Base-by-base conservation (phyloP, 2,113 vertebrate genomes). In the Oreochromis spilurus region DNA sequence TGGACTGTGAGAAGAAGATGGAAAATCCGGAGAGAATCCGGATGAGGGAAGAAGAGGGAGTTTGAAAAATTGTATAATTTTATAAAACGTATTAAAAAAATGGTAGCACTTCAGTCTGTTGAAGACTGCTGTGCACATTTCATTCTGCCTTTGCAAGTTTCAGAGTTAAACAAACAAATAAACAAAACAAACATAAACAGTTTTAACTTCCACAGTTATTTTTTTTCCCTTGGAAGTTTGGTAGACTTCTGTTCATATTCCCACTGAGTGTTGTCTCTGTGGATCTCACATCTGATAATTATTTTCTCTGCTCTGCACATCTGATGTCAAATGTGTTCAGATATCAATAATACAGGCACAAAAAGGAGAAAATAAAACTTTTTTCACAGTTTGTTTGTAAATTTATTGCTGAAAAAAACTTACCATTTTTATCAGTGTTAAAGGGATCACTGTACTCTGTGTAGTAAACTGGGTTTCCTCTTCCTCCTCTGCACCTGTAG, bases 241-340 rank as follows among this genome's bases (percentile, higher is more conserved):
- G 0, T 17, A 50, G 48, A 50, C 16, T 7, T 17, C 0, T 17
- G 16, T 50, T 52, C 50, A 52, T 19, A n/a, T 50, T 52, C 4
- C 50, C 50, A 52, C 50, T 52, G 50, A 52, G 19, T n/a, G 19
- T n/a, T 0, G 2, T 53, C 19, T 53, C 52, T 53, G 52, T 53
- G 52, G 52, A 5, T 53, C 52, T 53, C 52, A 53, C 1, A n/a
- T 53, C 19, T 12, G 53, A 55, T 24, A 7, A 12, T 55, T 55
- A 55, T 55, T 24, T 21, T 55, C 53, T 24, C n/a, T 54, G 53
- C n/a, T 21, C 53, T 54, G n/a, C 19, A 21, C 21, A 55, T 24
- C 10, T 55, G 21, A 24, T 24, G 21, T 10, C 53, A 53, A 10
- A n/a, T 53, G 50, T 53, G 19, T 53, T 53, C 19, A 53, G 19